Percentiles rank a stretch among this genome's conserved stretches.
These are phyloP conservation scores for Squalus acanthias DNA, from an alignment of 2,797 vertebrate species.

Conservation along the genomic window DNA sequence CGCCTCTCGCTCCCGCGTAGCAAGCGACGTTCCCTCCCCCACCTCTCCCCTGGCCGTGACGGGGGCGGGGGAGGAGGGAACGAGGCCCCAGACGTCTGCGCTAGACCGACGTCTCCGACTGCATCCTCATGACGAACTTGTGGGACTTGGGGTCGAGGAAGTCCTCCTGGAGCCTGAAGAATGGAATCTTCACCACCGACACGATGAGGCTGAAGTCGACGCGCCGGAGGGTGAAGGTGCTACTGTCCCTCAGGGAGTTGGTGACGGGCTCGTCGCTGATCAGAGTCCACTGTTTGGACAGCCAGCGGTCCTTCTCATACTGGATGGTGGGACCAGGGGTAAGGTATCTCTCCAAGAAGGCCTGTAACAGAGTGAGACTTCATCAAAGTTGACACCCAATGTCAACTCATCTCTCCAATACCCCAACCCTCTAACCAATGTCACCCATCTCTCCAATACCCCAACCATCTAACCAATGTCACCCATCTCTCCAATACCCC, in stretches of 20 bases:
- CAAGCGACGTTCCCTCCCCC: no score
- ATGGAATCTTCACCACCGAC: constrained; percentile 77
- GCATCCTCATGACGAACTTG: constrained; percentile 92
- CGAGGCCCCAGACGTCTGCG: constrained; percentile 7
- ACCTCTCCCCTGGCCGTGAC: no score
- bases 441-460: no score
- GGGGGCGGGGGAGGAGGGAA: neutral
- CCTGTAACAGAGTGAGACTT: constrained; percentile 52
- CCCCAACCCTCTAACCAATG: no score
- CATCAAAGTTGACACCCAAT: no score
- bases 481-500: no score
- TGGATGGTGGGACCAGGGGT: constrained; percentile 80
- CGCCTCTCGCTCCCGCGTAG: neutral
- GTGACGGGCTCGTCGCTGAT: constrained; percentile 90
- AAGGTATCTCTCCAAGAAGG: constrained; percentile 89
- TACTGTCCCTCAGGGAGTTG: constrained; percentile 75
- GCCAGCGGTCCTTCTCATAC: constrained; percentile 85
- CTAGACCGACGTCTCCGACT: constrained; percentile 93
- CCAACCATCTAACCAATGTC: no score
- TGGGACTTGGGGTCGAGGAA: constrained; percentile 95
- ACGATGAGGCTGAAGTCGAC: constrained; percentile 88
- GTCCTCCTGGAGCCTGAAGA: constrained; percentile 86
- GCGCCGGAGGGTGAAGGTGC: constrained; percentile 77
- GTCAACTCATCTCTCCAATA: no score
- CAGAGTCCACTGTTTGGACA: constrained; percentile 87